phyloP scores from a whole-genome alignment of 2,797 vertebrate species.

The Lophotriccus pileatus region DNA sequence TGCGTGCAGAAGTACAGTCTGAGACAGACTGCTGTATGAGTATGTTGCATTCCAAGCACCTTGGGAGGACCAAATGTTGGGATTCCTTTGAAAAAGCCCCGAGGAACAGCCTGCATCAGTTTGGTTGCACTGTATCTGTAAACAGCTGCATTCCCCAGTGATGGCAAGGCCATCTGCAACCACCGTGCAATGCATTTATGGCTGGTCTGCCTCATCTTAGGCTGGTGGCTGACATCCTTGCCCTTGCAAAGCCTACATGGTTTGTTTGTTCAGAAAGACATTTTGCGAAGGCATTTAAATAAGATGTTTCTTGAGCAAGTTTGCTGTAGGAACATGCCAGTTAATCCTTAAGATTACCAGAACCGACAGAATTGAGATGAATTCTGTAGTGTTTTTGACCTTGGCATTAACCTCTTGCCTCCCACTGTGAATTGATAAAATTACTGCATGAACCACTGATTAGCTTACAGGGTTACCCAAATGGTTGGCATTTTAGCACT shows the following conservation, averaged over 20 bases:
- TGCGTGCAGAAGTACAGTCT: not conserved
- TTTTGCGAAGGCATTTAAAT: not conserved
- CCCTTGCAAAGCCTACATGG: not conserved
- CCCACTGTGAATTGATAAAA: not conserved
- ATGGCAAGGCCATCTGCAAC: not conserved
- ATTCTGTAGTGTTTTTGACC: not conserved
- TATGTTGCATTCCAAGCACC: not conserved
- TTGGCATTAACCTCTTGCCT: not conserved
- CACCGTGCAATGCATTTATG: rapidly evolving
- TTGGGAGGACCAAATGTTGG: not conserved
- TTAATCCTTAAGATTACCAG: not conserved
- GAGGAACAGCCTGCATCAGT: not conserved
- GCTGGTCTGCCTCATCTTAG: not conserved
- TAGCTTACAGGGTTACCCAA: not conserved
- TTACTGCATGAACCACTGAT: not conserved
- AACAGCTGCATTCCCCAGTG: not conserved
- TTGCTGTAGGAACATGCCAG: not conserved
- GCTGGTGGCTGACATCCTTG: not conserved
- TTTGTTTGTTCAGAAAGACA: not conserved
- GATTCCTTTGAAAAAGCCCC: not conserved
- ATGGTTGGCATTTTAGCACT: not conserved
- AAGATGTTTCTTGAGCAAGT: not conserved
- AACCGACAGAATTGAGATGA: not conserved
- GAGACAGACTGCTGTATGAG: not conserved
- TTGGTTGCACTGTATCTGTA: not conserved